phyloP scores from a whole-genome alignment of 2,888 invertebrate genomes.

The Heliconius sara region DNA sequence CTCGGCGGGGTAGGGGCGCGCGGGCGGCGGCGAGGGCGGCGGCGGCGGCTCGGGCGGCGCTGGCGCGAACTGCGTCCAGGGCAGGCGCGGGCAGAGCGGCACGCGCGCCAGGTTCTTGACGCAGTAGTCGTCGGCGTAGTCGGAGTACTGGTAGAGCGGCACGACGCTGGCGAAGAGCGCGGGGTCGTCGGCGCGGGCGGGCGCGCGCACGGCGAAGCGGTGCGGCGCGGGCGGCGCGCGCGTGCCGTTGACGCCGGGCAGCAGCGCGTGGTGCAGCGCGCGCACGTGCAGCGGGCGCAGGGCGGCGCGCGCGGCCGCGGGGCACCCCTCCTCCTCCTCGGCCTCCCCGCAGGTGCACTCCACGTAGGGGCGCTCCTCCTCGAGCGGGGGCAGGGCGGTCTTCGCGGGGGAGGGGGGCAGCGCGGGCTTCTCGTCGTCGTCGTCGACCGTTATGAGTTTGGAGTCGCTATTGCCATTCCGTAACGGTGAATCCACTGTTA shows the following conservation, averaged over 20 bases:
- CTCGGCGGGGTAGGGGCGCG: slow-evolving; percentile 57
- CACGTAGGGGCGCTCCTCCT: slow-evolving; percentile 64
- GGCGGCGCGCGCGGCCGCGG: slow-evolving; percentile 64
- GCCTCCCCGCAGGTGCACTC: slow-evolving; percentile 67
- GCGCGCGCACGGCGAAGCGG: slow-evolving; percentile 70
- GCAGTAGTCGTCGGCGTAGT: slow-evolving; percentile 79
- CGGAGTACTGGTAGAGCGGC: slow-evolving; percentile 77
- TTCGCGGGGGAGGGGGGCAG: slow-evolving; percentile 43
- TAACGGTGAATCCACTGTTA: slow-evolving; percentile 69
- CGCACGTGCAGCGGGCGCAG: slow-evolving; percentile 80
- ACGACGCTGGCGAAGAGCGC: slow-evolving; percentile 74
- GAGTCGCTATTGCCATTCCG: slow-evolving; percentile 64
- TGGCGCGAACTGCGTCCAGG: slow-evolving; percentile 74
- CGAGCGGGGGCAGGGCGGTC: slow-evolving; percentile 58
- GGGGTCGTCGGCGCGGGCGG: slow-evolving; percentile 59
- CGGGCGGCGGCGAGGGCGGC: slow-evolving; percentile 50
- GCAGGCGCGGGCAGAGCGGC: slow-evolving; percentile 66
- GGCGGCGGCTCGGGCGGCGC: slow-evolving; percentile 68
- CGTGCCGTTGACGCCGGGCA: slow-evolving; percentile 86
- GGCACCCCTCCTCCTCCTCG: slow-evolving; percentile 59
- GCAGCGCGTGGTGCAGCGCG: slow-evolving; percentile 80
- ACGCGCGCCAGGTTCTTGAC: slow-evolving; percentile 72
- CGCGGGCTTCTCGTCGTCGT: slow-evolving; percentile 14
- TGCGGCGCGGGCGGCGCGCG: slow-evolving; percentile 73
- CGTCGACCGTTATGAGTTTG: slow-evolving; percentile 35